Conservation (phyloP, 2,797 vertebrate genomes). For the Sebastes kiyomatsui region DNA sequence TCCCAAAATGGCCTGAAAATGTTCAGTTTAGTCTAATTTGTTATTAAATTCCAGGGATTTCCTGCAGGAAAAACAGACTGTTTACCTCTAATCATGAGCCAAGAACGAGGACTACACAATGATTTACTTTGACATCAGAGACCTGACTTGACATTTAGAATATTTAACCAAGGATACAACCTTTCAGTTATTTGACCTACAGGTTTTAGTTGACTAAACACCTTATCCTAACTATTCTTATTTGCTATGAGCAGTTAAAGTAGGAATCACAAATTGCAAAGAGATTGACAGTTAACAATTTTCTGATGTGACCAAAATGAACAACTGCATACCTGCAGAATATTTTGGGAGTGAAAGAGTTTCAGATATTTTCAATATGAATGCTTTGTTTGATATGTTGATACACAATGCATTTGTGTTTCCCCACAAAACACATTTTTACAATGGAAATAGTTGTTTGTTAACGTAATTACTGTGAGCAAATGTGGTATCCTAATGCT, state of each 20-base stretch:
- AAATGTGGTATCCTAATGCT: not conserved
- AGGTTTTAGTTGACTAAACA: not conserved
- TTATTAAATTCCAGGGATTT: not conserved
- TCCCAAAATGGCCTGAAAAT: not conserved
- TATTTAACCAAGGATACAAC: not conserved
- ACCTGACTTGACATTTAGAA: not conserved
- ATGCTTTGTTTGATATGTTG: not conserved
- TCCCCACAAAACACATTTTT: not conserved
- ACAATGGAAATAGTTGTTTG: not conserved
- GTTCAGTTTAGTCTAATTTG: not conserved
- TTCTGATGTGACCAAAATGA: not conserved
- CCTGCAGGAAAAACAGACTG: not conserved
- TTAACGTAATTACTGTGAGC: accelerated
- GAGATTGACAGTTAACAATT: not conserved
- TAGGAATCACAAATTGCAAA: not conserved
- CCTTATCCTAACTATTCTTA: too few species aligned
- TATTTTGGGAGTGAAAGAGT: not conserved
- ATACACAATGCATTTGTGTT: too few species aligned
- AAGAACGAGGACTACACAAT: not conserved
- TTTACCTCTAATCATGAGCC: not conserved
- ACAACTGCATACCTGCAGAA: not conserved
- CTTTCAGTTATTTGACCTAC: not conserved
- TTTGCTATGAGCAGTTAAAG: not conserved
- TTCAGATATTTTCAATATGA: not conserved
- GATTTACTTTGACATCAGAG: not conserved